Percentiles rank a stretch among this genome's conserved stretches.
Conservation (phyloP, 1,140 invertebrate genomes). For the Aphelenchoides besseyi region DNA sequence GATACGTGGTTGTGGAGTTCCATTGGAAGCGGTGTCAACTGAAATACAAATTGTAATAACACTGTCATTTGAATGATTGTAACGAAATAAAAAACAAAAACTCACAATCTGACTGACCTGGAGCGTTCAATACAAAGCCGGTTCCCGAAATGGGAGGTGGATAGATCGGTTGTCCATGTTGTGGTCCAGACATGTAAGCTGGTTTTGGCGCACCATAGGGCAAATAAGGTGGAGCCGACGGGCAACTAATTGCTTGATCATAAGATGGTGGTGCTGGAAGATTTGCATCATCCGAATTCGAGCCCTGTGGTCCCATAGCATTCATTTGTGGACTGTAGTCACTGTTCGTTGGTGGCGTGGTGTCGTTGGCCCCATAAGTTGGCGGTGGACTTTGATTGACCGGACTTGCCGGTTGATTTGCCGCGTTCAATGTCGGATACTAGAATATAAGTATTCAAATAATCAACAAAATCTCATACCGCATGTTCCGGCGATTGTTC, state of each 20-base stretch:
- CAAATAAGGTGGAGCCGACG: constrained; percentile 31
- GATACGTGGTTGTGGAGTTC: constrained; percentile 18
- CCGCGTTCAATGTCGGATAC: neutral
- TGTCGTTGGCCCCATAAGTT: constrained; percentile 8
- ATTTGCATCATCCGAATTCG: neutral
- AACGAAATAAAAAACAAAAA: constrained; percentile 11
- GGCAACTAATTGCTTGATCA: constrained; percentile 36
- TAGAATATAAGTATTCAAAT: neutral
- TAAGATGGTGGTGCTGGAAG: constrained; percentile 38
- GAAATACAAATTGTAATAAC: neutral
- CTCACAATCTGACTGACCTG: constrained; percentile 1
- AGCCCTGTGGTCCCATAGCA: constrained; percentile 9
- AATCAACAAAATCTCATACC: neutral
- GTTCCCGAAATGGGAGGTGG: constrained; percentile 24
- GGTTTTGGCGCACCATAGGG: constrained; percentile 30
- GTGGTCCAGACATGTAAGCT: constrained; percentile 8
- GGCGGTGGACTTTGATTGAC: constrained; percentile 20
- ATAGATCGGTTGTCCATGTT: constrained; percentile 20
- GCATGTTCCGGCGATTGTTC: neutral
- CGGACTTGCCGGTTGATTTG: neutral
- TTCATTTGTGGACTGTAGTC: constrained; percentile 21
- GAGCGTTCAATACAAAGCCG: constrained; percentile 22
- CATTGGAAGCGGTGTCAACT: constrained; percentile 1
- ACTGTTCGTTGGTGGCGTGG: neutral
- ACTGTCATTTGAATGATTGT: constrained; percentile 15